A percentile compares a stretch with the other conserved stretches of the same genome.
These are phyloP conservation scores for Notodonta ziczac DNA, from an alignment of 2,888 invertebrate genomes.

Conservation along the genomic window DNA sequence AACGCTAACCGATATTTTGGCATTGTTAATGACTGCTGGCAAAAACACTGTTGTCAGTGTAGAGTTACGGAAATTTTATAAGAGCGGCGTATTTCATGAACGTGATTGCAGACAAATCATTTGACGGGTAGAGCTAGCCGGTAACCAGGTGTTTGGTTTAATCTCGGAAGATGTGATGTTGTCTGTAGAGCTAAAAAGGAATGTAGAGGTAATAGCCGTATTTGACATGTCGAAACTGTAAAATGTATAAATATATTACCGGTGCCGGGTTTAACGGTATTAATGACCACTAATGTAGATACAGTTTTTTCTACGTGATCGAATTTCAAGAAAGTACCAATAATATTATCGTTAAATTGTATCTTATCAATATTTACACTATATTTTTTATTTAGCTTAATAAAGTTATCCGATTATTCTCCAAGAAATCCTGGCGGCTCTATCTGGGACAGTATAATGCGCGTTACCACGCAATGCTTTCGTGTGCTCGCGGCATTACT, in stretches of 20 bases:
- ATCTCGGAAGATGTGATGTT: background rate
- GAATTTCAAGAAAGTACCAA: too few relatives aligned
- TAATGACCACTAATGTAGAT: too few relatives aligned
- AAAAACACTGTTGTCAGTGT: slow-evolving; percentile 37
- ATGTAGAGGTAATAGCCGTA: too few relatives aligned
- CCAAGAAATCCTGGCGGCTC: background rate
- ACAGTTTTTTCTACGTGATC: too few relatives aligned
- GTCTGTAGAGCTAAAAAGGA: too few relatives aligned
- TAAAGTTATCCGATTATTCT: slow-evolving; percentile 4
- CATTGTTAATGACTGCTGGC: slow-evolving; percentile 26
- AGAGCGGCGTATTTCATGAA: slow-evolving; percentile 33
- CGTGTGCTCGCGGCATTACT: slow-evolving; percentile 78
- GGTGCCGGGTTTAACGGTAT: too few relatives aligned
- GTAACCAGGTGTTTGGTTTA: background rate
- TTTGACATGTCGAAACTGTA: too few relatives aligned
- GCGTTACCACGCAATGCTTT: slow-evolving; percentile 71
- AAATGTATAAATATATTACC: too few relatives aligned
- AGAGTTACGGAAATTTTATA: slow-evolving; percentile 44
- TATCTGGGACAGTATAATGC: slow-evolving; percentile 54
- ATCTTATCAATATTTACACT: too few relatives aligned
- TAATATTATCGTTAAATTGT: too few relatives aligned
- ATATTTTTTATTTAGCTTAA: too few relatives aligned
- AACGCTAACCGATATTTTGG: slow-evolving; percentile 29
- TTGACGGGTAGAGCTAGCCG: slow-evolving; percentile 37
- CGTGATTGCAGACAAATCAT: slow-evolving; percentile 52